Evolutionary conservation across 2,797 vertebrate genomes (phyloP), one percentile per base, ranked within the genome.

Genomic region (Crypturellus tataupa): DNA sequence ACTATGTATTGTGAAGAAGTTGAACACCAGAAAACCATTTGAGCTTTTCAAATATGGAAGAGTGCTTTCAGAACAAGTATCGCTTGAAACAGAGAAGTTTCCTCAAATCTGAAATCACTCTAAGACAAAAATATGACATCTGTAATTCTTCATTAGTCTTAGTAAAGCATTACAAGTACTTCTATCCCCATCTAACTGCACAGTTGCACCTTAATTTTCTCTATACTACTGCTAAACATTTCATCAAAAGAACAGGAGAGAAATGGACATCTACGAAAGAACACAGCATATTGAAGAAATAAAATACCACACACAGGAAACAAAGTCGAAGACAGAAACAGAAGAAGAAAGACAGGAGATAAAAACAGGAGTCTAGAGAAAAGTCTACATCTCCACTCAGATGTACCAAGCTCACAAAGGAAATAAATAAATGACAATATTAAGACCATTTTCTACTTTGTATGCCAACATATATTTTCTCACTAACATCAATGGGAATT

Each of bases 71-170:
- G 31, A 12, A 56, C 24, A 25, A 80, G 16, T 5, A 7, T 56
- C 53, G 49, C 46, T 75, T 63, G 39, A 70, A 56, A 68, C 24
- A 78, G 62, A 80, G 47, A 60, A 17, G 16, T 47, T 58, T 85
- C 72, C 59, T 71, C 65, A 86, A 69, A 29, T 69, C 37, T 37
- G 15, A 14, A 93, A 53, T 51, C 80, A 85, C 29, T 85, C 17
- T 8, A 75, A 89, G 53, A 80, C 33, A 87, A 87, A 58, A 87
- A 94, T 18, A 46, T 10, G 25, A 89, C 75, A 70, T 53, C 25
- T 79, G 44, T 18, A 63, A 12, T 9, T 80, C 10, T 42, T 87
- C 35, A 31, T 78, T 29, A 89, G 17, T 14, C n/a, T 71, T 40
- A 46, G 17, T 35, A 33, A 84, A 91, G 62, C 23, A 55, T 62